Base-by-base conservation (phyloP, 2,113 vertebrate species). In the Micromys minutus region DNA sequence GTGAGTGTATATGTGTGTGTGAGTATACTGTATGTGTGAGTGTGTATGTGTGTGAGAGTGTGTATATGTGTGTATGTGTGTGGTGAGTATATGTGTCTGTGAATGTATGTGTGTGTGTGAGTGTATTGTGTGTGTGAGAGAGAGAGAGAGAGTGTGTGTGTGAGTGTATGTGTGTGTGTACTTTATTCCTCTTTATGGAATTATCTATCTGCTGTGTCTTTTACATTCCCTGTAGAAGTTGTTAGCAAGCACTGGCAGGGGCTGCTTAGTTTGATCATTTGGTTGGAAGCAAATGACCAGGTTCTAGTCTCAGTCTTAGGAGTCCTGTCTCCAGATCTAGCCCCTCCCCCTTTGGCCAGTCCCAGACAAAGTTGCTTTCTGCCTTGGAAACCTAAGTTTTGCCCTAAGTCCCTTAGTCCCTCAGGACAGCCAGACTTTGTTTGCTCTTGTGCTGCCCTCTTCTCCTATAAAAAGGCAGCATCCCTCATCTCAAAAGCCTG, bases 391-490 rank as follows among this genome's bases (percentile, higher is more conserved):
- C 45, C 31, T 88, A 69, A 92, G 19, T 85, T 93, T 94, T 85
- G 57, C 75, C 79, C 81, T n/a, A 87, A 83, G 31, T 96, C 89
- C 55, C 45, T 81, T 87, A 84, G 52, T 45, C 47, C 2, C 61
- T 61, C 8, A 15, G 87, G 89, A 52, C 86, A 76, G 47, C 29
- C 94, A 90, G 63, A 3, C 45, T 91, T 61, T 50, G 42, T 74
- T 57, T 24, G 36, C 88, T 55, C 36, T 95, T 63, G 55, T 88
- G 83, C 92, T 96, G 95, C 95, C 97, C 97, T 92, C 95, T 94
- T 95, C 96, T 72, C 94, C 77, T 94, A 42, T 89, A 47, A 93
- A 96, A 87, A 52, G 71, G 47, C 52, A 95, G 57, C 36, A 76
- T 16, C 29, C 67, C 93, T 93, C 10, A 71, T 85, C 86, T 81